A percentile compares a stretch with the other conserved stretches of the same genome.
These are phyloP conservation scores for Ypsolopha scabrella DNA, from an alignment of 2,888 invertebrate genomes.

Conservation along the genomic window DNA sequence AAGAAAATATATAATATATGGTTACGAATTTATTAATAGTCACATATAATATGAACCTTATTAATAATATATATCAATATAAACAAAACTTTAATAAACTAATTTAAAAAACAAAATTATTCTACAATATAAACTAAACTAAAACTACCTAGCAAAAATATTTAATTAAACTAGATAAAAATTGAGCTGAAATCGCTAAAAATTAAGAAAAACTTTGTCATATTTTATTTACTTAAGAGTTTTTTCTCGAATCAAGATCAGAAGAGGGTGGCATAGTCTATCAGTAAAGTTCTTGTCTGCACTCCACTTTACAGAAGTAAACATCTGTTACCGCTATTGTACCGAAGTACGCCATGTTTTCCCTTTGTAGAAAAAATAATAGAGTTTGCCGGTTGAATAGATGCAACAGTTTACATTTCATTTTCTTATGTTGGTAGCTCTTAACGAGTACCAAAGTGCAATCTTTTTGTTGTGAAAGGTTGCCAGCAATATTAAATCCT, in stretches of 20 bases:
- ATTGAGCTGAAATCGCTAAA: too few species aligned
- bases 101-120: too few species aligned
- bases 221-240: background rate
- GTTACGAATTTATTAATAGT: too few species aligned
- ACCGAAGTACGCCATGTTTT: constrained; percentile 25
- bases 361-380: constrained; percentile 35
- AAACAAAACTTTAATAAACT: too few species aligned
- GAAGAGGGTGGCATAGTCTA: background rate
- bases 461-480: too few species aligned
- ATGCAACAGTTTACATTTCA: constrained; percentile 16
- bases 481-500: too few species aligned
- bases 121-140: too few species aligned
- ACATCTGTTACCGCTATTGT: constrained; percentile 30
- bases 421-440: constrained; percentile 9
- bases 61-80: too few species aligned
- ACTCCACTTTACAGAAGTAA: constrained; percentile 28
- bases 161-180: too few species aligned
- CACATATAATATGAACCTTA: too few species aligned
- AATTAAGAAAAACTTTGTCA: background rate
- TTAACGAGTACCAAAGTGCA: background rate
- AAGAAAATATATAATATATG: too few species aligned
- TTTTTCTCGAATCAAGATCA: background rate
- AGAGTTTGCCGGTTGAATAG: constrained; percentile 19
- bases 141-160: too few species aligned
- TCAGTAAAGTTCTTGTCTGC: background rate